Conservation (phyloP, 2,888 invertebrate genomes). For the Calameuta pallipes region DNA sequence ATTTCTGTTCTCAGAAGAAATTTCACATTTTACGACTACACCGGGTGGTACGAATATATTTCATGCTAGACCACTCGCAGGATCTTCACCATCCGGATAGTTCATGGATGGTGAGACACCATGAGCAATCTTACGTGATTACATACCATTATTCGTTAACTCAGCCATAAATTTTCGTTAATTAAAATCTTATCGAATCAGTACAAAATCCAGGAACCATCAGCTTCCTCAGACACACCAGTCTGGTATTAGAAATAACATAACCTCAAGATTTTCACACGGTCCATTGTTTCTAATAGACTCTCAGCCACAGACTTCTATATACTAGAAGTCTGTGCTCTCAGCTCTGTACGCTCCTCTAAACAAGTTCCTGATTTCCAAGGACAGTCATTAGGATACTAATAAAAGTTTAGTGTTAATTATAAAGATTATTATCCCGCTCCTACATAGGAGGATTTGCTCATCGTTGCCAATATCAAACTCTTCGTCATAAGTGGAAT, state of each 20-base stretch:
- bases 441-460: neutral
- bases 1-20: neutral
- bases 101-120: neutral
- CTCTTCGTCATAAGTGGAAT: neutral
- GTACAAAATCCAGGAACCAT: neutral
- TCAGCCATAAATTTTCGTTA: neutral
- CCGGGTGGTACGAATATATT: neutral
- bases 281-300: neutral
- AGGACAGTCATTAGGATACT: neutral
- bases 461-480: neutral
- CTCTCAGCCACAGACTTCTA: too few species aligned
- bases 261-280: neutral
- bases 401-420: neutral
- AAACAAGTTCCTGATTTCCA: neutral
- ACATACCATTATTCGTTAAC: neutral
- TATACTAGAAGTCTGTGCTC: too few species aligned
- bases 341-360: neutral
- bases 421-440: neutral
- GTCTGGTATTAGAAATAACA: neutral
- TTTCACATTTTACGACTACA: slow-evolving; percentile 4
- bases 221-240: neutral
- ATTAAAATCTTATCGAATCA: neutral
- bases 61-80: neutral
- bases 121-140: neutral
- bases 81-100: neutral